Evolutionary conservation across 1,140 invertebrate species (phyloP).

Genomic region (Danaus melanippus): DNA sequence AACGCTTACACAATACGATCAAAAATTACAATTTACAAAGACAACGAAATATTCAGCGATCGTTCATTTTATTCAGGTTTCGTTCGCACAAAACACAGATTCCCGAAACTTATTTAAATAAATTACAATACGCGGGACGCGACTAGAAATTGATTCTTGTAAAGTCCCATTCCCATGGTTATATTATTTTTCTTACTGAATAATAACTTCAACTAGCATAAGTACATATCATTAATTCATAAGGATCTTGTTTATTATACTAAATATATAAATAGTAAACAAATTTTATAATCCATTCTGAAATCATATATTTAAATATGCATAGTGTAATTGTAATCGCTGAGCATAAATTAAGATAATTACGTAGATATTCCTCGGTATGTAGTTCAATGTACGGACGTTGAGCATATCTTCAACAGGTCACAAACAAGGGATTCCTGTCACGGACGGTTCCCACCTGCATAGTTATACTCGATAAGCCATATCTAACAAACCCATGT

Average conservation of each 20-base stretch:
- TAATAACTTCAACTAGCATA: background rate
- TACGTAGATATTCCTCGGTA: slow-evolving; percentile 2
- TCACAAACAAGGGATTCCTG: slow-evolving; percentile 48
- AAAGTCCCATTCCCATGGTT: slow-evolving; percentile 24
- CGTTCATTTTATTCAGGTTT: slow-evolving; percentile 15
- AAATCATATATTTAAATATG: too few relatives aligned
- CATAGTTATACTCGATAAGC: slow-evolving; percentile 38
- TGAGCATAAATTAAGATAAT: background rate
- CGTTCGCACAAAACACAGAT: slow-evolving; percentile 23
- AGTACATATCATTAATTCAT: background rate
- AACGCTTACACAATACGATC: slow-evolving; percentile 1
- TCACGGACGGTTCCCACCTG: slow-evolving; percentile 53
- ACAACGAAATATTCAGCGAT: background rate
- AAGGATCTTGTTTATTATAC: background rate
- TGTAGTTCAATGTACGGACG: slow-evolving; percentile 27
- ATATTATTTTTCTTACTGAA: slow-evolving; percentile 5
- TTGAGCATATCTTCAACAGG: slow-evolving; percentile 44
- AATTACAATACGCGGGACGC: slow-evolving; percentile 29
- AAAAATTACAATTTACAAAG: background rate
- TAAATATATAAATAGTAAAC: too few relatives aligned
- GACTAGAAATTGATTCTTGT: slow-evolving; percentile 30
- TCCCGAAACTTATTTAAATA: slow-evolving; percentile 36
- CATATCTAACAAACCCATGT: slow-evolving; percentile 11
- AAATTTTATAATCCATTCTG: too few relatives aligned
- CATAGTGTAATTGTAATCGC: too few relatives aligned